A percentile compares a stretch with the other conserved stretches of the same genome.
Conservation (phyloP, 2,113 vertebrate species). For the Syngnathoides biaculeatus region DNA sequence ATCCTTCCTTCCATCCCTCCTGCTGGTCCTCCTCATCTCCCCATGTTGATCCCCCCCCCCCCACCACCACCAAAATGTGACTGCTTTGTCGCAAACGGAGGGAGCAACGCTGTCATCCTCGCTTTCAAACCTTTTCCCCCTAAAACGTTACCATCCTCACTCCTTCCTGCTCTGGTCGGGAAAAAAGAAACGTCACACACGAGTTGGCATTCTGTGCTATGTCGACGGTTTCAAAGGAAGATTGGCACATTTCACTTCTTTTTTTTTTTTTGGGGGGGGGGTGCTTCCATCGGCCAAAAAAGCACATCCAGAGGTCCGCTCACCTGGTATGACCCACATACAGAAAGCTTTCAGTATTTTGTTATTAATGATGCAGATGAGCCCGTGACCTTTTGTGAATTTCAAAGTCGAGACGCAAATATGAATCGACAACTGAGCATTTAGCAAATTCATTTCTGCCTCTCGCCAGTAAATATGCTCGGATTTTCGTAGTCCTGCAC, state of each 20-base stretch:
- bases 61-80: too few relatives aligned
- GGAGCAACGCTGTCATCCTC: slow-evolving; percentile 21
- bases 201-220: slow-evolving; percentile 44
- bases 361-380: slow-evolving; percentile 25
- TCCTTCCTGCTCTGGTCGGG: slow-evolving; percentile 3
- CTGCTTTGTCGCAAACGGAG: too few relatives aligned
- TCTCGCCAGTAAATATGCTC: too few relatives aligned
- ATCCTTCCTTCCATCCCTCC: too few relatives aligned
- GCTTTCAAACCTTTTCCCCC: background rate
- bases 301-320: slow-evolving; percentile 24
- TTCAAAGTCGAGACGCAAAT: too few relatives aligned
- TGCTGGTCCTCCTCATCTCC: too few relatives aligned
- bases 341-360: slow-evolving; percentile 17
- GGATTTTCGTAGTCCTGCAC: too few relatives aligned
- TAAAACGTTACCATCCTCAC: background rate
- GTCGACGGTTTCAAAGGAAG: slow-evolving; percentile 47
- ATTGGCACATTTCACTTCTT: background rate
- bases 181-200: slow-evolving; percentile 8
- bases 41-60: too few relatives aligned
- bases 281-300: slow-evolving; percentile 57
- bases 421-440: too few relatives aligned
- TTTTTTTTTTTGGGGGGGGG: slow-evolving; percentile 32
- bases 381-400: background rate
- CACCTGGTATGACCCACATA: slow-evolving; percentile 16
- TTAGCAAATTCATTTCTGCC: too few relatives aligned